Evolutionary conservation across 1,140 invertebrate species (phyloP).

Genomic region (Thaumetopoea pityocampa): DNA sequence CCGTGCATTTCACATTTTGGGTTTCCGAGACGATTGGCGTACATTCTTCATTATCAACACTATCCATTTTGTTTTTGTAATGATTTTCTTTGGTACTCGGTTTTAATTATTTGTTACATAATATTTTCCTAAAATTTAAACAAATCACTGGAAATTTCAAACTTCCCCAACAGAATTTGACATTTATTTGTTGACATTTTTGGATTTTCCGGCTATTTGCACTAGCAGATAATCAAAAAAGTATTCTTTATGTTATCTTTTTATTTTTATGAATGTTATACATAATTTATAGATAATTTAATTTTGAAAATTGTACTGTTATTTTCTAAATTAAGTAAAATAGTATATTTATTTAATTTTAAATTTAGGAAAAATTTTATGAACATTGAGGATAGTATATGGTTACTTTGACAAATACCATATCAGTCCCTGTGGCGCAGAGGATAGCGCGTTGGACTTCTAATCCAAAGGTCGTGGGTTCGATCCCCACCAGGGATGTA

Average conservation of each 20-base stretch:
- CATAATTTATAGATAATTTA: too few species aligned
- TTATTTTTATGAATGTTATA: too few species aligned
- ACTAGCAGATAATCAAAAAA: slow-evolving; percentile 6
- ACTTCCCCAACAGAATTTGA: slow-evolving; percentile 51
- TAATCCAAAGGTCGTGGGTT: slow-evolving; percentile 79
- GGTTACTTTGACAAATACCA: slow-evolving; percentile 74
- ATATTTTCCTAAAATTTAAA: slow-evolving; percentile 8
- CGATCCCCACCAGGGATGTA: slow-evolving; percentile 79
- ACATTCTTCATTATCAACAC: slow-evolving; percentile 13
- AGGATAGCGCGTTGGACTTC: slow-evolving; percentile 46
- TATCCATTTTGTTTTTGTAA: slow-evolving; percentile 28
- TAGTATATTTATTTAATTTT: not conserved
- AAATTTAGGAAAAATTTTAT: not conserved
- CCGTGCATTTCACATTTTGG: slow-evolving; percentile 20
- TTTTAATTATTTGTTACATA: slow-evolving; percentile 12
- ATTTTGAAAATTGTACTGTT: not conserved
- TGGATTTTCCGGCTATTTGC: slow-evolving; percentile 36
- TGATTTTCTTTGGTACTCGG: slow-evolving; percentile 9
- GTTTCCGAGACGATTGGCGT: slow-evolving; percentile 6
- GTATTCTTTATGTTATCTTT: too few species aligned
- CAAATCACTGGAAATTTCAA: slow-evolving; percentile 44
- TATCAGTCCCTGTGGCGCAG: slow-evolving; percentile 84
- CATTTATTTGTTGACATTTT: slow-evolving; percentile 48
- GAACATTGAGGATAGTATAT: not conserved
- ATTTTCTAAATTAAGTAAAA: not conserved